Evolutionary conservation across 2,113 vertebrate genomes (phyloP).

Genomic region (Chunga burmeisteri): DNA sequence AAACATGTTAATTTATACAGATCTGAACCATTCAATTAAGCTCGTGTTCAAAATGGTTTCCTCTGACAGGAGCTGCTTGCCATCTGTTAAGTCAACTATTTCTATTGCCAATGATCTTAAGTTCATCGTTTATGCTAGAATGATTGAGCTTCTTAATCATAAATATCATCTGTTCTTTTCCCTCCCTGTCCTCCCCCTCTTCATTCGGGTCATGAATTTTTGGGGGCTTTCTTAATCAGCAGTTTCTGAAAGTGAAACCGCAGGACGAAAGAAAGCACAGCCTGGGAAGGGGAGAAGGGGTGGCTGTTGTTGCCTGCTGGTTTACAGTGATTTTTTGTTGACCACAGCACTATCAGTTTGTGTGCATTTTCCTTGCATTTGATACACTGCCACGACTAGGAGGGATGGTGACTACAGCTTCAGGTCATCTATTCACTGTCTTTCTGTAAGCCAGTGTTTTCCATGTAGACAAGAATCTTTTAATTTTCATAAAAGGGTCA

Average conservation of each 20-base stretch:
- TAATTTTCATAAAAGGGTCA: conserved; percentile 35
- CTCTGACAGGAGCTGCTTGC: conserved; percentile 61
- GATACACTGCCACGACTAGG: background rate
- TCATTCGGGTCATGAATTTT: conserved; percentile 9
- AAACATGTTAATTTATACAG: conserved; percentile 76
- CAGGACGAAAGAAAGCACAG: background rate
- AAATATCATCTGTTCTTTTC: conserved; percentile 60
- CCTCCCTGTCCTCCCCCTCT: background rate
- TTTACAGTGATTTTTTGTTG: background rate
- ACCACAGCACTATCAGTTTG: background rate
- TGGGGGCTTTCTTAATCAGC: conserved; percentile 38
- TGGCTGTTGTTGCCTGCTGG: background rate
- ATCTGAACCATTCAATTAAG: conserved; percentile 67
- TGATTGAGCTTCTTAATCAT: conserved; percentile 53
- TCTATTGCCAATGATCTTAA: conserved; percentile 65
- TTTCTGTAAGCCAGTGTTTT: background rate
- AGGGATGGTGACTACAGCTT: background rate
- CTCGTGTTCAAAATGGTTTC: conserved; percentile 55
- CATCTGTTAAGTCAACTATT: conserved; percentile 75
- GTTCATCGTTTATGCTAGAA: conserved; percentile 35
- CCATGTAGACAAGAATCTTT: background rate
- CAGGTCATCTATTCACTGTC: background rate
- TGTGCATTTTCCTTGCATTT: background rate
- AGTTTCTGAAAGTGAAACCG: background rate
- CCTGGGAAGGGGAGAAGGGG: background rate